Base-by-base conservation (phyloP, 2,113 vertebrate species). In the Todiramphus chloris region DNA sequence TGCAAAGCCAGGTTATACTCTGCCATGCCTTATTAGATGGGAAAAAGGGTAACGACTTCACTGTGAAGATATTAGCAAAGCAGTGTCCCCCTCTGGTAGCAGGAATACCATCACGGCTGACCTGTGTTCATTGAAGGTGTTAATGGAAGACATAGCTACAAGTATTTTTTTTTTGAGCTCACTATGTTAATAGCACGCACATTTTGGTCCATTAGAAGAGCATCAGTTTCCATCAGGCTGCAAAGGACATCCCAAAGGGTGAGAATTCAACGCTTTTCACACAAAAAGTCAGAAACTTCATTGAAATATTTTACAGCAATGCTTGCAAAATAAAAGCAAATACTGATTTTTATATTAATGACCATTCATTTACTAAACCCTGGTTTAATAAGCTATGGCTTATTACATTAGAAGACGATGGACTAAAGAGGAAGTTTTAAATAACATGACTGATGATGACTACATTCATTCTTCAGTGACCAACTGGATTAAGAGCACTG, bases 131-230 rank as follows among this genome's bases (percentile, higher is more conserved):
- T 33, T 23, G 27, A 80, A 79, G 50, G 55, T 63, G 64, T 44
- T 92, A 93, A 93, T 80, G 91, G 91, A 94, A 91, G 78, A 59
- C 59, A n/a, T 37, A 90, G 85, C 44, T 63, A 50, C 20, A 84
- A 63, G 66, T 30, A 13, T 28, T 33, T 76, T 43, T 41, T 25
- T 89, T 88, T 90, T 69, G 17, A 92, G 85, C 55, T 90, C 24
- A 16, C 35, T 73, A 30, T 74, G n/a, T 73, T 90, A 95, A 93
- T 37, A 88, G 79, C 72, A 33, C 10, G 44, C n/a, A 58, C 41
- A 87, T 93, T 94, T 96, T 85, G 31, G 8, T 87, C 74, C 76
- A 78, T 95, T 94, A 91, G 14, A 33, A 48, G 70, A 70, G 19
- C 56, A 73, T 66, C 79, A 37, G 44, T n/a, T 85, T 69, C 19